phyloP scores from a whole-genome alignment of 2,888 invertebrate species.

The Rapana venosa region DNA sequence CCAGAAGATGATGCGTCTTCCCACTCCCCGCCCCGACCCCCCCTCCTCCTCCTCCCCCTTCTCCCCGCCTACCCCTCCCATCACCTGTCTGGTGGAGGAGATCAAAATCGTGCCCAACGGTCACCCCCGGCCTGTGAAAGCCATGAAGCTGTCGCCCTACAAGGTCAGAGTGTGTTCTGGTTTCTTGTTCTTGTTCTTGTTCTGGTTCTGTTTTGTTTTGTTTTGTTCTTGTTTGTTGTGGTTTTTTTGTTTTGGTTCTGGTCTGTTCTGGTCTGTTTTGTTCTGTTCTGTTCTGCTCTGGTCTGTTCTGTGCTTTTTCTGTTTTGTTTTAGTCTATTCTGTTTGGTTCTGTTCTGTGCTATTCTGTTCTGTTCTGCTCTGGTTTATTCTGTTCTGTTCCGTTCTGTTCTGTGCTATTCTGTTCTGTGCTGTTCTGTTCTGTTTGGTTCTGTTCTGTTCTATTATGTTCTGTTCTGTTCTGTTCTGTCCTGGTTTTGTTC shows the following conservation, averaged over 20 bases:
- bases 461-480: too few species aligned
- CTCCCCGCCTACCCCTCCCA: conserved; percentile 67
- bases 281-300: background rate
- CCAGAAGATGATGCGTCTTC: conserved; percentile 87
- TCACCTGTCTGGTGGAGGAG: conserved; percentile 90
- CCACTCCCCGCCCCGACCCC: background rate
- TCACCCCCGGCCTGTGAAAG: conserved; percentile 82
- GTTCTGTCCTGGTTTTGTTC: too few species aligned
- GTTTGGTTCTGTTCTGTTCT: too few species aligned
- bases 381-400: too few species aligned
- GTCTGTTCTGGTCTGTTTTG: background rate
- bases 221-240: background rate
- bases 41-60: background rate
- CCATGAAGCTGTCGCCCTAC: conserved; percentile 86
- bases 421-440: too few species aligned
- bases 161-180: conserved; percentile 55
- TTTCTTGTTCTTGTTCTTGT: background rate
- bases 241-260: background rate
- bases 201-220: background rate
- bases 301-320: background rate
- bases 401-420: too few species aligned
- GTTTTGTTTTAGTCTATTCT: background rate
- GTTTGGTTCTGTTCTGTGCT: background rate
- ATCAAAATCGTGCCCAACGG: conserved; percentile 84
- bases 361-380: too few species aligned